Conservation (phyloP, 2,797 vertebrate genomes). For the Trachurus trachurus region DNA sequence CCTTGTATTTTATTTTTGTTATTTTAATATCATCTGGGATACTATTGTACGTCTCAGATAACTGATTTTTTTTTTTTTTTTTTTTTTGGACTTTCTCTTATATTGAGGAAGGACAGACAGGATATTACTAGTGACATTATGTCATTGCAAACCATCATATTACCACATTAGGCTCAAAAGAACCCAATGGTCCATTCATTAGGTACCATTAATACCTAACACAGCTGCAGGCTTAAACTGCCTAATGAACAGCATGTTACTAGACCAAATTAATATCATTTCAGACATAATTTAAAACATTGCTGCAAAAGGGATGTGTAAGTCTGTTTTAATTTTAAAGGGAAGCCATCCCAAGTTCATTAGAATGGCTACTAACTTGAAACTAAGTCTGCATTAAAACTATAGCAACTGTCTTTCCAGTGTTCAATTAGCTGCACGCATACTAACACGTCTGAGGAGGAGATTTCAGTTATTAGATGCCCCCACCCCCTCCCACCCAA, state of each 20-base stretch:
- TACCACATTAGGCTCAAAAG: conserved; percentile 37
- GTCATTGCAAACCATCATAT: conserved; percentile 44
- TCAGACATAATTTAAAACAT: conserved; percentile 44
- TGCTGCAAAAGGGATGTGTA: conserved; percentile 59
- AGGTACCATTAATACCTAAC: conserved; percentile 31
- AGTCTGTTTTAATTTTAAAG: conserved; percentile 47
- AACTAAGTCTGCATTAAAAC: conserved; percentile 53
- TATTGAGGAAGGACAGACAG: conserved; percentile 66
- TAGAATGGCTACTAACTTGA: conserved; percentile 61
- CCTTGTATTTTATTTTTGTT: conserved; percentile 61
- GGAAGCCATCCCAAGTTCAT: conserved; percentile 53
- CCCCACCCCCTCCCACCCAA: not conserved
- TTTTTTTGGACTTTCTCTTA: conserved; percentile 48
- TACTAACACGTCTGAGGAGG: conserved; percentile 73
- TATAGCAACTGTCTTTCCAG: conserved; percentile 46
- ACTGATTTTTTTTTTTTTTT: conserved; percentile 1
- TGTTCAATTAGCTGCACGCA: conserved; percentile 53
- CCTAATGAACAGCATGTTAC: conserved; percentile 64
- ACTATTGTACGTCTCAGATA: conserved; percentile 38
- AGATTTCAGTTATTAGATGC: conserved; percentile 28
- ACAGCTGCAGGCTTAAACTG: conserved; percentile 52
- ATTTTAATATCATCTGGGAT: conserved; percentile 39
- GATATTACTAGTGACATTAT: conserved; percentile 53
- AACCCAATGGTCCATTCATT: conserved; percentile 45
- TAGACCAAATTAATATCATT: conserved; percentile 41